phyloP scores from a whole-genome alignment of 2,797 vertebrate species.

The Falco cherrug region DNA sequence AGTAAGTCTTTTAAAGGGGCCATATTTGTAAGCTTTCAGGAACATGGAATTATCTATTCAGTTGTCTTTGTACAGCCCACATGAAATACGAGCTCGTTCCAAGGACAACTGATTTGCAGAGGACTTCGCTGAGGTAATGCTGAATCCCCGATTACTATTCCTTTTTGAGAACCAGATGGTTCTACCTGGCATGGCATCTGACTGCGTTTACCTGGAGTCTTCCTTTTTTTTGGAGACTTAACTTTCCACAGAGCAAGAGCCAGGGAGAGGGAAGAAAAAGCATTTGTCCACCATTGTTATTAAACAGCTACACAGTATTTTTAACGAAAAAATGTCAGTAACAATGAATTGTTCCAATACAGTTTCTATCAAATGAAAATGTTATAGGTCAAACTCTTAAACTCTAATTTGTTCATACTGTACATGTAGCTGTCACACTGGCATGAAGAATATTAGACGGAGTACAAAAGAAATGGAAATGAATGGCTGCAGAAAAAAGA shows the following conservation, averaged over 20 bases:
- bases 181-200: not conserved
- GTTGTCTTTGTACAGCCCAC: not conserved
- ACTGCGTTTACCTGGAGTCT: not conserved
- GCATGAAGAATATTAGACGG: not conserved
- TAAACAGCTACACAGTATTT: not conserved
- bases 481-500: not conserved
- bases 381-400: not conserved
- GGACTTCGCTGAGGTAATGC: not conserved
- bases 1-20: not conserved
- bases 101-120: not conserved
- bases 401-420: not conserved
- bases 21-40: not conserved
- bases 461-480: slow-evolving; percentile 11
- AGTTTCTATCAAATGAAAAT: not conserved
- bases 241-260: not conserved
- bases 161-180: not conserved
- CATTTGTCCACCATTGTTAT: not conserved
- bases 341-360: not conserved
- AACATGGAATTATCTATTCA: not conserved
- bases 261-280: not conserved
- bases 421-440: not conserved
- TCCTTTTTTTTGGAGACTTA: not conserved
- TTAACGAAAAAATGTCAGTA: not conserved
- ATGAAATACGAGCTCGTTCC: not conserved
- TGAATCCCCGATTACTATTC: not conserved